Percentiles rank a stretch among this genome's conserved stretches.
Evolutionary conservation across 2,797 vertebrate genomes (phyloP).

Genomic region (Gadopsis marmoratus): DNA sequence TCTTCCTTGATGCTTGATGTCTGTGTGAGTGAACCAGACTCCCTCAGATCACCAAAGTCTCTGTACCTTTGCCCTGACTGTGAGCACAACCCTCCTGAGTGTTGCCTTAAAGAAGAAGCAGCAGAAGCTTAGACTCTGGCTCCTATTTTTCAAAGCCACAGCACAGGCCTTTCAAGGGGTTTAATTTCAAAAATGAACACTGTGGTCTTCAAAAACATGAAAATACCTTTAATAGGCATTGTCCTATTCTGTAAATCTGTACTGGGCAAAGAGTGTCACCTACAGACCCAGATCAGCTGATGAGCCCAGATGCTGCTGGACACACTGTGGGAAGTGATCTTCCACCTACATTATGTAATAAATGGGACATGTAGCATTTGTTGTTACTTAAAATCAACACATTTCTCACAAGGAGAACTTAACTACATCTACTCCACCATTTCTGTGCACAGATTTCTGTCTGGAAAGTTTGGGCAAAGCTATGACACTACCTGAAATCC

Average conservation of each 20-base stretch:
- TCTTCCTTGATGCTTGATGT: slow-evolving; percentile 17
- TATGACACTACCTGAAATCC: not conserved
- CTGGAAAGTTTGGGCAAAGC: not conserved
- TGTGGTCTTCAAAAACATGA: slow-evolving; percentile 5
- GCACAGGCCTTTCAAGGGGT: not conserved
- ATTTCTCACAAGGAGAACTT: not conserved
- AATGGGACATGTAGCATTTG: not conserved
- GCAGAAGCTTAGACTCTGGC: slow-evolving; percentile 19
- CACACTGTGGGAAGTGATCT: not conserved
- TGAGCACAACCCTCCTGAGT: slow-evolving; percentile 32
- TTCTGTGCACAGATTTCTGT: not conserved
- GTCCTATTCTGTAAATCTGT: not conserved
- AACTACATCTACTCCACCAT: not conserved
- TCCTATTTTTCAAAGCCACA: slow-evolving; percentile 24
- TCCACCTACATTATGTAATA: not conserved
- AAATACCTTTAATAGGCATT: not conserved
- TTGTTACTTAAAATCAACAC: not conserved
- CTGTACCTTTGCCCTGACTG: slow-evolving; percentile 18
- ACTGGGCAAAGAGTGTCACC: not conserved
- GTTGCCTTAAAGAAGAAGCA: slow-evolving; percentile 46
- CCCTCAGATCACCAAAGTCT: slow-evolving; percentile 48
- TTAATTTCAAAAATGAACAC: slow-evolving; percentile 15
- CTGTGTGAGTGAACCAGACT: slow-evolving; percentile 22
- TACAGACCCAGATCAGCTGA: slow-evolving; percentile 1
- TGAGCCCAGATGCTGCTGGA: not conserved